A percentile compares a stretch with the other conserved stretches of the same genome.
Conservation (phyloP, 1,140 invertebrate species). For the Scaptodrosophila lebanonensis region DNA sequence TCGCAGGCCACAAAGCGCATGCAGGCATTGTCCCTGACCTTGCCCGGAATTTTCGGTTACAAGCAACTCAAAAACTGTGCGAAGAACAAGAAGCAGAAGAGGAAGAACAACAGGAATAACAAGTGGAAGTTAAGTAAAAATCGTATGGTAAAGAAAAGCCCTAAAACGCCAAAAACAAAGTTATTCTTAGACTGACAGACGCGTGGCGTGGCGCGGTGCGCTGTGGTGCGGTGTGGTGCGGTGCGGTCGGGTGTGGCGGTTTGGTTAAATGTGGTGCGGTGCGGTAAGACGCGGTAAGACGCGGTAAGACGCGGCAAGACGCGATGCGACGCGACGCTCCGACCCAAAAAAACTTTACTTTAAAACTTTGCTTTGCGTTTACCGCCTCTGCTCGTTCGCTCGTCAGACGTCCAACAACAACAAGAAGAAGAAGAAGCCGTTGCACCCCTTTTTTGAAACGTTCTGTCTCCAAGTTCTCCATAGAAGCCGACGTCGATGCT, state of each 20-base stretch:
- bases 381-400: conserved; percentile 10
- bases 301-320: not conserved
- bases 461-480: too few species aligned
- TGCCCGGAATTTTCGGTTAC: conserved; percentile 58
- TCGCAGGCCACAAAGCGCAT: not conserved
- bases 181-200: conserved; percentile 71
- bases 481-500: too few species aligned
- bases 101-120: conserved; percentile 34
- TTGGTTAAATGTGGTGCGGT: too few species aligned
- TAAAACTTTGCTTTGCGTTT: conserved; percentile 61
- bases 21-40: conserved; percentile 65
- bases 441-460: conserved; percentile 44
- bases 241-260: conserved; percentile 4
- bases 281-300: not conserved
- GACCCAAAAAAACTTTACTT: conserved; percentile 70
- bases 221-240: not conserved
- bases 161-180: conserved; percentile 75
- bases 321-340: conserved; percentile 11
- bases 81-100: conserved; percentile 55
- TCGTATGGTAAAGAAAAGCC: conserved; percentile 40
- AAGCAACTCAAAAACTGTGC: conserved; percentile 33
- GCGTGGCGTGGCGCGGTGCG: conserved; percentile 43
- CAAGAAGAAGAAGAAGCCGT: too few species aligned
- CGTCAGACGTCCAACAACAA: too few species aligned
- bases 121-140: conserved; percentile 19